Conservation (phyloP, 2,888 invertebrate species). For the Formica aserva region DNA sequence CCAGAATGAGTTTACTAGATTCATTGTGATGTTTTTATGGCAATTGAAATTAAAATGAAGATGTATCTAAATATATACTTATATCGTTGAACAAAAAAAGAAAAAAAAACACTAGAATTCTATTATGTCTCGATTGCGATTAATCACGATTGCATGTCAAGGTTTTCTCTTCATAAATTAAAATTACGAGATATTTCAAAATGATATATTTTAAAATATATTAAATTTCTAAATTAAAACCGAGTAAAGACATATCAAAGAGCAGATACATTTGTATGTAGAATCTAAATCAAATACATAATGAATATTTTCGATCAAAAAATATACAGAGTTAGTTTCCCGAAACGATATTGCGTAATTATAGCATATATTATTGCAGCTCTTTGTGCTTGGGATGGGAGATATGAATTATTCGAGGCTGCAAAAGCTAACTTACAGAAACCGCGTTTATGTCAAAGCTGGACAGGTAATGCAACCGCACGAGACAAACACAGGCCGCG, state of each 20-base stretch:
- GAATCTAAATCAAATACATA: not conserved
- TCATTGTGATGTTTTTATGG: not conserved
- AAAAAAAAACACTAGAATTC: not conserved
- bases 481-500: constrained; percentile 16
- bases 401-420: constrained; percentile 19
- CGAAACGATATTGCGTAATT: not conserved
- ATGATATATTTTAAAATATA: not conserved
- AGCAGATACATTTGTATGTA: not conserved
- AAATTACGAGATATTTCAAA: not conserved
- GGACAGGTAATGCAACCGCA: constrained; percentile 12
- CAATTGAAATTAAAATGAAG: constrained; percentile 9
- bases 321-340: not conserved
- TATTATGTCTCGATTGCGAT: not conserved
- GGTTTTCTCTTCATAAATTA: not conserved
- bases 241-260: not conserved
- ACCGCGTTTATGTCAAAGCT: constrained; percentile 34
- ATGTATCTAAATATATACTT: too few species aligned
- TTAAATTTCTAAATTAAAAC: not conserved
- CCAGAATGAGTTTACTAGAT: not conserved
- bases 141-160: not conserved
- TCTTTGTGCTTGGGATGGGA: not conserved
- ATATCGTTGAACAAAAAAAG: too few species aligned
- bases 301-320: not conserved
- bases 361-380: not conserved
- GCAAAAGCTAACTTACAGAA: constrained; percentile 39